A percentile compares a stretch with the other conserved stretches of the same genome.
Conservation (phyloP, 2,113 vertebrate genomes). For the Dromas ardeola region DNA sequence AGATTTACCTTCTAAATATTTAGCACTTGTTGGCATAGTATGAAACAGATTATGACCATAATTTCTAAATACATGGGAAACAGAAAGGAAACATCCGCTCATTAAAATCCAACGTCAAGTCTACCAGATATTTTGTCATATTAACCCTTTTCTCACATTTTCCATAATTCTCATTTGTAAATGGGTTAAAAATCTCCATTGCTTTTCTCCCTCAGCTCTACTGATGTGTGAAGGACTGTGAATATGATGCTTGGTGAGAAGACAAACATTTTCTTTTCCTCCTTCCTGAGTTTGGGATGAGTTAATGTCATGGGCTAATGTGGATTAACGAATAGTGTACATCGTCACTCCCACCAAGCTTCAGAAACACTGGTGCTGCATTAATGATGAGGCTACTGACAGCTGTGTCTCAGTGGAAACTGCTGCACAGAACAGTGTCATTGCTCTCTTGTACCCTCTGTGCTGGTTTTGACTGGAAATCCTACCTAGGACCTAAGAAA, state of each 20-base stretch:
- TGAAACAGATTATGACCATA: neutral
- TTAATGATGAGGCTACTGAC: neutral
- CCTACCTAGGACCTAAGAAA: neutral
- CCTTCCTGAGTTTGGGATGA: neutral
- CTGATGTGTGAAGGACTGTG: neutral
- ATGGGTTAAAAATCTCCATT: neutral
- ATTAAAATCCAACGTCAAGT: neutral
- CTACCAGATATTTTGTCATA: neutral
- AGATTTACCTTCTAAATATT: neutral
- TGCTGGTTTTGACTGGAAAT: neutral
- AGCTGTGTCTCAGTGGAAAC: neutral
- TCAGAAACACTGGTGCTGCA: neutral
- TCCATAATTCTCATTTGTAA: neutral
- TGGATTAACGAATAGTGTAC: neutral
- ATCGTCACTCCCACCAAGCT: neutral
- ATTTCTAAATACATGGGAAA: neutral
- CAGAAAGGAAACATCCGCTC: neutral
- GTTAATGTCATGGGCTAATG: neutral
- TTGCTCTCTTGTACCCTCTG: neutral
- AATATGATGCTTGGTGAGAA: neutral
- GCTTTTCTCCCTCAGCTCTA: rapidly evolving
- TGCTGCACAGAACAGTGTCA: neutral
- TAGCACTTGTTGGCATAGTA: neutral
- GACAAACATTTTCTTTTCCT: neutral
- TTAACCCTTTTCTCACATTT: neutral